These are phyloP conservation scores for Cordilura impudica DNA, from an alignment of 2,888 invertebrate species.

Conservation along the genomic window DNA sequence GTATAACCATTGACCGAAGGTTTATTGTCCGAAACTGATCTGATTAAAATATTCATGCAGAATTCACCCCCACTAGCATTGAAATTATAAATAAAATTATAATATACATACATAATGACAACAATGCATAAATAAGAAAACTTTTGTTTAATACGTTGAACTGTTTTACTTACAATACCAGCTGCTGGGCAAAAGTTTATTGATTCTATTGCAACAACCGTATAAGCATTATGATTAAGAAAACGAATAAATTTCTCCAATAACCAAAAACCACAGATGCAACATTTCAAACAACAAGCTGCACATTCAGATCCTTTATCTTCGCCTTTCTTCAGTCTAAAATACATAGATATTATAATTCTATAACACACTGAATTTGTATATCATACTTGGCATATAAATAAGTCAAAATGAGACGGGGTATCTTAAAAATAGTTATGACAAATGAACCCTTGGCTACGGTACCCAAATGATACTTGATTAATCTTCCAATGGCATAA, in stretches of 20 bases:
- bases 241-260: conserved; percentile 94
- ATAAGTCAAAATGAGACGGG: conserved; percentile 91
- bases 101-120: too few relatives aligned
- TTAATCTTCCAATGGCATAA: conserved; percentile 83
- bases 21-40: too few relatives aligned
- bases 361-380: background rate
- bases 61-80: too few relatives aligned
- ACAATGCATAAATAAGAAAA: background rate
- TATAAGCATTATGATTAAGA: conserved; percentile 96
- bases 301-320: conserved; percentile 87
- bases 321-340: conserved; percentile 83
- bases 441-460: conserved; percentile 96
- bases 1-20: too few relatives aligned
- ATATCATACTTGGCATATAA: conserved; percentile 90
- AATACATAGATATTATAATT: conserved; percentile 63
- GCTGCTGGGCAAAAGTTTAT: conserved; percentile 94
- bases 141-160: conserved; percentile 5
- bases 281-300: conserved; percentile 86
- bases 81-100: too few relatives aligned
- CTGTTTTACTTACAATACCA: conserved; percentile 83
- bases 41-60: too few relatives aligned
- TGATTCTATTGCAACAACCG: conserved; percentile 94
- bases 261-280: conserved; percentile 93
- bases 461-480: conserved; percentile 95
- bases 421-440: conserved; percentile 94